phyloP scores from a whole-genome alignment of 2,113 vertebrate species.

The Saccopteryx leptura region DNA sequence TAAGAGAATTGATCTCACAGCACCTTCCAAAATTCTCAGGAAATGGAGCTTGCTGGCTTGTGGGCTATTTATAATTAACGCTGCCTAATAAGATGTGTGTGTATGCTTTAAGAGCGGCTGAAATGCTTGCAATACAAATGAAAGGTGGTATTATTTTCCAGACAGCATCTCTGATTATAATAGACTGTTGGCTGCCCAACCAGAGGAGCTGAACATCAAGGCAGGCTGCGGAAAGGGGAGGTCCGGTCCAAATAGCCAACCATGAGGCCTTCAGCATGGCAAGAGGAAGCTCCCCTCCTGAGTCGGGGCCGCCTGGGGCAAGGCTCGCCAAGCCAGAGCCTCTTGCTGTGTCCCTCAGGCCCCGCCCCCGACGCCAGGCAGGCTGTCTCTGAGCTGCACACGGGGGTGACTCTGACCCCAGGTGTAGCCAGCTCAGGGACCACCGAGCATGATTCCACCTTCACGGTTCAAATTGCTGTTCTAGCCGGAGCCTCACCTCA shows the following conservation, averaged over 20 bases:
- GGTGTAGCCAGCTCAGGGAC: neutral
- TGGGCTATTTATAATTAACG: neutral
- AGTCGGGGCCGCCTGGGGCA: neutral
- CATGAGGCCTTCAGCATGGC: neutral
- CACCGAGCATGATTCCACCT: no score
- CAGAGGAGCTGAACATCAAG: neutral
- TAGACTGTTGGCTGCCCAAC: neutral
- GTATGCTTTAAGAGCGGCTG: neutral
- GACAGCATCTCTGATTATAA: neutral
- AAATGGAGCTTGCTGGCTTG: neutral
- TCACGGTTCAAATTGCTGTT: neutral
- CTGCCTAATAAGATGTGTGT: neutral
- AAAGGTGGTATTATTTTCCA: neutral
- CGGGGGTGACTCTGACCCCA: neutral
- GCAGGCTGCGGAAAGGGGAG: neutral
- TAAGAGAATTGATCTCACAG: neutral
- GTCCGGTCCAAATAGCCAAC: neutral
- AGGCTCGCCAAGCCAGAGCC: neutral
- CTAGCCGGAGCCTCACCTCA: neutral
- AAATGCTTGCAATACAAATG: neutral
- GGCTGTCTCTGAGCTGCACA: neutral
- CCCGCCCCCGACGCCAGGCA: accelerated
- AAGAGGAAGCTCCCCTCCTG: neutral
- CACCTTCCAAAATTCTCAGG: neutral
- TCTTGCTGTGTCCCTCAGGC: neutral